Base-by-base conservation (phyloP, 1,140 invertebrate genomes). In the Goniozus legneri region DNA sequence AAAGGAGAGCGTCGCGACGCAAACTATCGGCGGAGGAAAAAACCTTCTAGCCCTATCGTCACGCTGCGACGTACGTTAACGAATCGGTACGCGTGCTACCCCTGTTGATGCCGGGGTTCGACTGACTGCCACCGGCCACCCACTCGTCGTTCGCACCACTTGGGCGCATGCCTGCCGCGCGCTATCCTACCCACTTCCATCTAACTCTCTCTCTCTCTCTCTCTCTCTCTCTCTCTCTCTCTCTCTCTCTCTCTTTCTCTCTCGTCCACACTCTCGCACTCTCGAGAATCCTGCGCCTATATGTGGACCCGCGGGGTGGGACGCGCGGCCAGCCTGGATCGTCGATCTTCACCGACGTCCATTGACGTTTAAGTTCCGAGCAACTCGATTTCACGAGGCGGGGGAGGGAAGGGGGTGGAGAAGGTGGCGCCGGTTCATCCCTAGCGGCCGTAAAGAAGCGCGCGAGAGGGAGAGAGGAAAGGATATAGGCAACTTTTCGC, bases 41-140 rank as follows among this genome's bases (percentile, higher is more conserved):
- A n/a, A n/a, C n/a, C n/a, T n/a, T n/a, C n/a, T n/a, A n/a, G n/a
- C n/a, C n/a, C n/a, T n/a, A n/a, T n/a, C n/a, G 13, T 8, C 32
- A 44, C 35, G 18, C 31, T 16, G 15, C 24, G 43, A 22, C 45
- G 34, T 52, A 56, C 64, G 58, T 59, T 62, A 58, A 38, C 51
- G 42, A 36, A 34, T n/a, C 19, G 40, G 60, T 60, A 53, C 67
- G 56, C 67, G 67, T 67, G 57, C 56, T 58, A 69, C 65, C 64
- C 67, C 66, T 60, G 39, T 40, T 53, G 56, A 64, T 48, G 48
- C 56, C 56, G 63, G 67, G 62, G 64, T 58, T 65, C 56, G 54
- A 71, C 68, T 71, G 58, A 67, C 54, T 51, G 52, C 34, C 39
- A 46, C 59, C n/a, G 47, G 44, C 53, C 50, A 54, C 54, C 30